phyloP scores from a whole-genome alignment of 2,888 invertebrate genomes.

The Drosophila ezoana region DNA sequence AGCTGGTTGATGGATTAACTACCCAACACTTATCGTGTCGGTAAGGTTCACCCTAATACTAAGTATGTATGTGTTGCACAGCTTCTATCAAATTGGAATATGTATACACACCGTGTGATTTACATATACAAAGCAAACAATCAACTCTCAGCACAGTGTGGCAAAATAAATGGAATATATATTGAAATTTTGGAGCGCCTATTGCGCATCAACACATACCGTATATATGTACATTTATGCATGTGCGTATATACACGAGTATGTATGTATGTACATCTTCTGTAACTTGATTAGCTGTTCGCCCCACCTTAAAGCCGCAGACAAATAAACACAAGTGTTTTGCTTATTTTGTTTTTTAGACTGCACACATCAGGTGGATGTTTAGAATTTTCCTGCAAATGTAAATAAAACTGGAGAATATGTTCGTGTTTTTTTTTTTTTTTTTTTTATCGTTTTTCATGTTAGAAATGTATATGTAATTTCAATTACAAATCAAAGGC shows the following conservation, averaged over 20 bases:
- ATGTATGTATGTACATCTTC: background rate
- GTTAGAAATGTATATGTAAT: conserved; percentile 78
- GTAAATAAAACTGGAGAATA: conserved; percentile 35
- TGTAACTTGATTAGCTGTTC: conserved; percentile 23
- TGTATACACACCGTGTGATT: conserved; percentile 24
- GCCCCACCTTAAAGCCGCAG: background rate
- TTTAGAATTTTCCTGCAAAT: conserved; percentile 12
- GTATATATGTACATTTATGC: background rate
- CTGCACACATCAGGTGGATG: background rate
- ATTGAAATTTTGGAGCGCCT: conserved; percentile 19
- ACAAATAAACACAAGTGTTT: conserved; percentile 32
- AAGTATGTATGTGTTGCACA: conserved; percentile 4
- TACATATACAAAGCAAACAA: conserved; percentile 6
- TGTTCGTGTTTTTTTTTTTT: conserved; percentile 25
- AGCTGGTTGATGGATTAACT: conserved; percentile 3
- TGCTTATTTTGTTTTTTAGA: background rate
- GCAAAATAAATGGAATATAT: conserved; percentile 2
- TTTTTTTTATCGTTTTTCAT: conserved; percentile 62
- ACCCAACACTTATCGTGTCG: conserved; percentile 13
- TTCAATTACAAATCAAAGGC: conserved; percentile 77
- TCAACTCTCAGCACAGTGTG: conserved; percentile 26
- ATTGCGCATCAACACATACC: conserved; percentile 60
- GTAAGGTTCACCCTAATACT: conserved; percentile 14
- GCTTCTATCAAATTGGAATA: conserved; percentile 14
- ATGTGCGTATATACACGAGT: background rate